These are phyloP conservation scores for Frankliniella intonsa DNA, from an alignment of 2,888 invertebrate genomes.

Conservation along the genomic window DNA sequence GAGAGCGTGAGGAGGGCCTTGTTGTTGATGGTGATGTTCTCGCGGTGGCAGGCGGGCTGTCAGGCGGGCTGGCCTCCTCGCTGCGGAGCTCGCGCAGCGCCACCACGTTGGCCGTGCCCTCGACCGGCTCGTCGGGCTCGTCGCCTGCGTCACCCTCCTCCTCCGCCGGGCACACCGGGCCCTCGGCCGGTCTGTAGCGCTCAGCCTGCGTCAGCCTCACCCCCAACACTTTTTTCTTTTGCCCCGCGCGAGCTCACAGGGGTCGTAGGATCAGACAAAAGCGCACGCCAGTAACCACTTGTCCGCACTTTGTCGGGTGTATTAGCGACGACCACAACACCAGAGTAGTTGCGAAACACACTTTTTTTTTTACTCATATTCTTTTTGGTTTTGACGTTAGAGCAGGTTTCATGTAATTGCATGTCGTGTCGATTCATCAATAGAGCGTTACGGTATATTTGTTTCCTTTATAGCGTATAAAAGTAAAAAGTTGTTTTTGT, in stretches of 20 bases:
- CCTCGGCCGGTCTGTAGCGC: slow-evolving; percentile 15
- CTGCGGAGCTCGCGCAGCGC: slow-evolving; percentile 7
- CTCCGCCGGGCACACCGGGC: not conserved
- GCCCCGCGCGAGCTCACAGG: too few species aligned
- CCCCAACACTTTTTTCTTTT: not conserved
- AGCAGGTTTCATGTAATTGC: too few species aligned
- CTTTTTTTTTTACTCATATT: not conserved
- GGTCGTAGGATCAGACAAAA: not conserved
- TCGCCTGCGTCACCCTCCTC: not conserved
- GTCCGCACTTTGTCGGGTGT: not conserved
- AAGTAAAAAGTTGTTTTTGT: not conserved
- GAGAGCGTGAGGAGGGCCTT: not conserved
- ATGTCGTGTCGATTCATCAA: not conserved
- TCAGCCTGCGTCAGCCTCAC: too few species aligned
- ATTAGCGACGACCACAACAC: not conserved
- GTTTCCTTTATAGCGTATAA: not conserved
- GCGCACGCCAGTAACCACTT: not conserved
- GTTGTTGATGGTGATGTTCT: not conserved
- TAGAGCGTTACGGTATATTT: not conserved
- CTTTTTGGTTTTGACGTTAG: not conserved
- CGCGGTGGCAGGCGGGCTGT: not conserved
- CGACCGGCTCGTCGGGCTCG: not conserved
- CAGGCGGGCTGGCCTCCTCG: not conserved
- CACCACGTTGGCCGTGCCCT: not conserved
- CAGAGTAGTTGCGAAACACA: not conserved